Evolutionary conservation across 2,888 invertebrate genomes (phyloP).

Genomic region (Brachylomia viminalis): DNA sequence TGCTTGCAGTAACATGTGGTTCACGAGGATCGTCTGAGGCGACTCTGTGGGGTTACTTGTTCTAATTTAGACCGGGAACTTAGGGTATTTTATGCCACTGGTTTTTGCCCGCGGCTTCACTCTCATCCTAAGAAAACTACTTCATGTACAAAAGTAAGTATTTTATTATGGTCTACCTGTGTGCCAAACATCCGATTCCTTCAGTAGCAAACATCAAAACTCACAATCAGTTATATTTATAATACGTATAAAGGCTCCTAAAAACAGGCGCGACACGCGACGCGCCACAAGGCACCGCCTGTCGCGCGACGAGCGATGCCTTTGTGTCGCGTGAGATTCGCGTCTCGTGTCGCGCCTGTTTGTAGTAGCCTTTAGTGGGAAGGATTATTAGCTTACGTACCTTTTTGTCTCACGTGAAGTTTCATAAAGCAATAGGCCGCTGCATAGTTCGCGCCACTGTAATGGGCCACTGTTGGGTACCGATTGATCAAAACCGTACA

Average conservation of each 20-base stretch:
- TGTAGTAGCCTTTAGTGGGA: no score
- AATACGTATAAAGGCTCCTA: no score
- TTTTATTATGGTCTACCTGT: neutral
- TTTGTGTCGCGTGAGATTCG: no score
- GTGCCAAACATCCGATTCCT: neutral
- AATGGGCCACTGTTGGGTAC: rapidly evolving
- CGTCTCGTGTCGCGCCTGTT: no score
- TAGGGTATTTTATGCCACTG: neutral
- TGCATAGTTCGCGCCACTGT: rapidly evolving
- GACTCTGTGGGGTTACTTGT: conserved; percentile 4
- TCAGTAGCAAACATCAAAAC: neutral
- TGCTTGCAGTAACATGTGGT: conserved; percentile 23
- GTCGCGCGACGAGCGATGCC: no score
- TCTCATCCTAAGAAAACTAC: neutral
- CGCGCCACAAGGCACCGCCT: no score
- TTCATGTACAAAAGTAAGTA: neutral
- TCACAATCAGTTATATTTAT: neutral
- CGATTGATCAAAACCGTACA: conserved; percentile 12
- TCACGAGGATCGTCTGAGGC: conserved; percentile 44
- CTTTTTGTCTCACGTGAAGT: conserved; percentile 35
- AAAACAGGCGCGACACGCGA: no score
- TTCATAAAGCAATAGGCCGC: conserved; percentile 11
- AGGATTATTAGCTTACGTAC: conserved; percentile 13
- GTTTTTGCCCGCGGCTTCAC: neutral
- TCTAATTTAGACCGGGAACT: neutral